Conservation (phyloP, 2,888 invertebrate genomes). For the Agriopis marginaria region DNA sequence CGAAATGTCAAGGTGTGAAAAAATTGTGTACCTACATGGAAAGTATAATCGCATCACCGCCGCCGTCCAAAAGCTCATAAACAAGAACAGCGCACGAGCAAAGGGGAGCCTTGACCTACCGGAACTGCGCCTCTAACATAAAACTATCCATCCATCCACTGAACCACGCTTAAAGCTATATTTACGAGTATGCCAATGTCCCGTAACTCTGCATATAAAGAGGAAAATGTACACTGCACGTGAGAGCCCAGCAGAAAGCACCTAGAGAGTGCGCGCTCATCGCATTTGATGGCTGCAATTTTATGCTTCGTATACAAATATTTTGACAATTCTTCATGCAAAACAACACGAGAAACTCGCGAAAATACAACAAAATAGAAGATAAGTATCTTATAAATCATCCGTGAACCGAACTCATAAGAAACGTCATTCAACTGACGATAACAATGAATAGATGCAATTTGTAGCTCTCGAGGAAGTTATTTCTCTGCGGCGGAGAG, state of each 20-base stretch:
- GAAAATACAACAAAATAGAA: conserved; percentile 17
- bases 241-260: conserved; percentile 7
- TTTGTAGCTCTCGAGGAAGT: conserved; percentile 32
- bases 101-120: conserved; percentile 38
- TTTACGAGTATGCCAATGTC: conserved; percentile 28
- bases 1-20: conserved; percentile 28
- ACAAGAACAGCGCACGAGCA: conserved; percentile 34
- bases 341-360: conserved; percentile 3
- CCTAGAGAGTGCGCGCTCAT: conserved; percentile 14
- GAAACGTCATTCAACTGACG: conserved; percentile 25
- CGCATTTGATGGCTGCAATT: conserved; percentile 29
- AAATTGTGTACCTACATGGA: conserved; percentile 3
- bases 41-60: conserved; percentile 8
- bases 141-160: conserved; percentile 33
- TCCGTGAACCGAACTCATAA: conserved; percentile 10
- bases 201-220: conserved; percentile 25
- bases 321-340: conserved; percentile 20
- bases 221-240: conserved; percentile 11
- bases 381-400: conserved; percentile 31
- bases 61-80: conserved; percentile 35
- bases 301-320: conserved; percentile 21
- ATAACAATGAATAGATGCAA: conserved; percentile 35
- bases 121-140: conserved; percentile 38
- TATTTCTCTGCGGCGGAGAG: conserved; percentile 21
- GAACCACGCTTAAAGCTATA: conserved; percentile 14